These are phyloP conservation scores for Rattus norvegicus DNA, from an alignment of 2,113 vertebrate species.

Conservation along the genomic window GRCr8 NC_086019.1:230862501-230863000, in stretches of 20 bases:
- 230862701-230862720: neutral
- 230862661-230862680: neutral
- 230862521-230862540: neutral
- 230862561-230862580: neutral
- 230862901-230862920: neutral
- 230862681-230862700: neutral
- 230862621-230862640: neutral
- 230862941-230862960: neutral
- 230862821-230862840: neutral
- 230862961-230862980: neutral
- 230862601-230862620: neutral
- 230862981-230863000: neutral
- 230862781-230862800: constrained; percentile 1
- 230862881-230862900: neutral
- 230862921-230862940: neutral
- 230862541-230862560: neutral
- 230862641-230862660: neutral
- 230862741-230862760: neutral
- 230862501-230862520: neutral
- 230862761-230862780: neutral
- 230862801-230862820: neutral
- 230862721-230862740: neutral
- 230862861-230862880: neutral
- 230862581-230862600: neutral
- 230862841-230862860: neutral